Evolutionary conservation across 2,113 vertebrate species (phyloP).

Genomic region (Catagonus wagneri): DNA sequence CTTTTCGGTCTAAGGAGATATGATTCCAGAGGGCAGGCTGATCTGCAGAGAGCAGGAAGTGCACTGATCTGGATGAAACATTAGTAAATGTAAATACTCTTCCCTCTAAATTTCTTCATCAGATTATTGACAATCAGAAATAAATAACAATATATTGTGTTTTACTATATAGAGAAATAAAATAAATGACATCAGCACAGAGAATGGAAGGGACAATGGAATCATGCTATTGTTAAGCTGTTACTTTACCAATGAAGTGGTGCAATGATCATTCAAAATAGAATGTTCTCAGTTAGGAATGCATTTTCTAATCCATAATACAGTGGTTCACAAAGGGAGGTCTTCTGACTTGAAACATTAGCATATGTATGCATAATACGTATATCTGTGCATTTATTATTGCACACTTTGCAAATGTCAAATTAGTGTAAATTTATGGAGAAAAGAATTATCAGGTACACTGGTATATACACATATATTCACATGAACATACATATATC

Average conservation of each 20-base stretch:
- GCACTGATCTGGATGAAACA: not conserved
- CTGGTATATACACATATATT: too few species aligned
- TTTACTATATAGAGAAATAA: not conserved
- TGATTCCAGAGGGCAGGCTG: not conserved
- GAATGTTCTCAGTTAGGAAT: not conserved
- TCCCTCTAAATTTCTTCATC: not conserved
- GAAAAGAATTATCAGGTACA: too few species aligned
- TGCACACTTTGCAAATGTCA: too few species aligned
- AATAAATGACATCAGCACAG: not conserved
- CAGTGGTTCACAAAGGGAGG: not conserved
- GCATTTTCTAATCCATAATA: not conserved
- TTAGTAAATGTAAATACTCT: not conserved
- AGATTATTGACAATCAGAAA: not conserved
- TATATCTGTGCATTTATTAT: too few species aligned
- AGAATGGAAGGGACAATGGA: not conserved
- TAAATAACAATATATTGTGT: not conserved
- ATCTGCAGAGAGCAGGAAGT: not conserved
- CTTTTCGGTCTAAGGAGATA: not conserved
- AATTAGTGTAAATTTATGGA: too few species aligned
- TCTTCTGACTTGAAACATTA: not conserved
- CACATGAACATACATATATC: too few species aligned
- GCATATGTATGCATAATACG: too few species aligned
- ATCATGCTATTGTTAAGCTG: not conserved
- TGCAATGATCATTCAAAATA: not conserved
- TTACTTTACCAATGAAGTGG: not conserved